Evolutionary conservation across 2,888 invertebrate genomes (phyloP).

Genomic region (Galerucella calmariensis): DNA sequence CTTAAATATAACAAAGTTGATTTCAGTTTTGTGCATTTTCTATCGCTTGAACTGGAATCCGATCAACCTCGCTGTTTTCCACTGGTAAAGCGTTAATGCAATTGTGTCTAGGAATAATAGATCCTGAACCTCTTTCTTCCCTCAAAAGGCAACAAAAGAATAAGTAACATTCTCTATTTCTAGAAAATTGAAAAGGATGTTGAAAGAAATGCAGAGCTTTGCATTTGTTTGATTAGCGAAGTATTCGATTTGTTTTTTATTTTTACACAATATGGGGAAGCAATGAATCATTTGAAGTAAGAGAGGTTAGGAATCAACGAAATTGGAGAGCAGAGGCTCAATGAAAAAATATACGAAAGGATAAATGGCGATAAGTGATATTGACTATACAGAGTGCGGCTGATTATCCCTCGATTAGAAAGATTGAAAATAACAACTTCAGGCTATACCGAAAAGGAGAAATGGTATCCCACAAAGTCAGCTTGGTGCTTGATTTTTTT

Average conservation of each 20-base stretch:
- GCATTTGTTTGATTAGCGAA: slow-evolving; percentile 26
- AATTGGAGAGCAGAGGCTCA: no score
- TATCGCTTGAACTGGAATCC: slow-evolving; percentile 15
- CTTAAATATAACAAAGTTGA: not conserved
- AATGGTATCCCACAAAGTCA: no score
- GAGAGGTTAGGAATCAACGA: no score
- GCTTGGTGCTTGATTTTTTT: no score
- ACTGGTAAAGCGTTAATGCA: slow-evolving; percentile 27
- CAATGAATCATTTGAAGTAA: not conserved
- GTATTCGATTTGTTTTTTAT: not conserved
- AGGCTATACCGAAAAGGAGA: no score
- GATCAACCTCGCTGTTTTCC: slow-evolving; percentile 22
- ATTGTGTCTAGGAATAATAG: slow-evolving; percentile 24
- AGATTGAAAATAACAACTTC: no score
- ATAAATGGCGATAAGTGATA: no score
- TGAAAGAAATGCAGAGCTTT: not conserved
- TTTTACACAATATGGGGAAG: not conserved
- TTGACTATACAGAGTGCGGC: no score
- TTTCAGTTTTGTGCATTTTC: not conserved
- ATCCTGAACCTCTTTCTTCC: slow-evolving; percentile 12
- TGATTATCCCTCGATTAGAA: no score
- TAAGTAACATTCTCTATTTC: slow-evolving; percentile 17
- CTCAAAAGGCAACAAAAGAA: slow-evolving; percentile 1
- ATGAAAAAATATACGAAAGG: no score
- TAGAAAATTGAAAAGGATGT: slow-evolving; percentile 9